phyloP scores from a whole-genome alignment of 2,113 vertebrate genomes.

The Mola mola region DNA sequence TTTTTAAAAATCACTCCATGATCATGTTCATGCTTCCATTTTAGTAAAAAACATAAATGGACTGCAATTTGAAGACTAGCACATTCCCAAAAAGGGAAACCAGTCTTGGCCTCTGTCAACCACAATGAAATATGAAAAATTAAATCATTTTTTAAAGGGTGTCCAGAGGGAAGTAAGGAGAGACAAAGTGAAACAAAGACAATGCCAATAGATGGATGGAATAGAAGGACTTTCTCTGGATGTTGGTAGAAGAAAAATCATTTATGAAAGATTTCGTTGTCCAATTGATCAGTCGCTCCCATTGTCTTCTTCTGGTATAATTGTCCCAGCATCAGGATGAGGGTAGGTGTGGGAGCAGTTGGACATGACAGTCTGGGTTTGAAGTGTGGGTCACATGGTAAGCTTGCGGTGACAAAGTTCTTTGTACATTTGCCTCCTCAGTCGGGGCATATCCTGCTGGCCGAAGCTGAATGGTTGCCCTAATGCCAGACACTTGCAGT shows the following conservation, averaged over 20 bases:
- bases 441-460: conserved; percentile 93
- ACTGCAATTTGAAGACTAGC: conserved; percentile 11
- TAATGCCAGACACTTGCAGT: conserved; percentile 92
- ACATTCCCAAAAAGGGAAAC: conserved; percentile 40
- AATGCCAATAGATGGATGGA: conserved; percentile 35
- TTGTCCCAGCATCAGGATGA: conserved; percentile 27
- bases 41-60: conserved; percentile 11
- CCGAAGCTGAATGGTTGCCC: conserved; percentile 89
- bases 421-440: conserved; percentile 94
- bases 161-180: conserved; percentile 42
- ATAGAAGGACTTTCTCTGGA: conserved; percentile 43
- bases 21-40: conserved; percentile 9
- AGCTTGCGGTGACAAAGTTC: conserved; percentile 95
- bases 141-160: conserved; percentile 32
- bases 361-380: neutral
- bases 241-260: conserved; percentile 39
- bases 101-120: conserved; percentile 72
- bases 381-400: conserved; percentile 82
- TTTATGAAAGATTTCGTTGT: conserved; percentile 30
- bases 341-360: conserved; percentile 21
- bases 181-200: conserved; percentile 39
- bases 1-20: too few species aligned
- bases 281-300: conserved; percentile 29
- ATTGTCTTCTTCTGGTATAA: conserved; percentile 29
- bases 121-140: conserved; percentile 60